Base-by-base conservation (phyloP, 1,140 invertebrate genomes). In the Planococcus citri region DNA sequence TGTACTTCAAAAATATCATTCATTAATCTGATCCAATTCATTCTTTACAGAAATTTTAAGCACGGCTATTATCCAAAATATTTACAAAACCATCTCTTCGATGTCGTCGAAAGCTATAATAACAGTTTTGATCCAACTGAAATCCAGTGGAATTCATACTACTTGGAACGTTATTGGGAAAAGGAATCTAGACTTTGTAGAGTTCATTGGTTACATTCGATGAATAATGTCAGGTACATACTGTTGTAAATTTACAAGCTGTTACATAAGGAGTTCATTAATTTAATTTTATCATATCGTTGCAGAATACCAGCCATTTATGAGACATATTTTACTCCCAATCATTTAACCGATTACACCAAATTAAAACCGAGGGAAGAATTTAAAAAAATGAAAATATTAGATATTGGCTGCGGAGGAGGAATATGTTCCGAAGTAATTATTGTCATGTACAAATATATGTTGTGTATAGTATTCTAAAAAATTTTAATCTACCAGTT, bases 301-400 rank as follows among this genome's bases (percentile, higher is more conserved):
- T 64, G 4, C 22, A 64, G 60, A 64, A 27, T 64, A 24, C 60
- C 60, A 25, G 2, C 6, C 21, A 64, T 64, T 17, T 64, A 64
- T 17, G 25, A 64, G 9, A 25, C 60, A 17, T 64, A 64, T 64
- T 24, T 64, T 17, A 64, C 60, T 25, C 60, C 60, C 3, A 64
- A 24, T 24, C 2, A 25, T 64, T 25, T 25, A 10, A 22, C 10
- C 20, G 60, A 64, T 3, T 51, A 51, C 17, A 51, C 41, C 2
- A 10, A 24, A 4, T 27, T 64, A 25, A 1, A 24, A 64, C 60
- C 60, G 3, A 24, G 22, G 24, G 22, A 24, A 10, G 60, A 64
- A 64, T 64, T 64, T 25, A 24, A 64, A 27, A 24, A 64, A 64
- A 64, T 64, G 22, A 64, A 64, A 64, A 17, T 64, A 24, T 64